Base-by-base conservation (phyloP, 2,888 invertebrate genomes). In the Fissipunctia ypsillon region DNA sequence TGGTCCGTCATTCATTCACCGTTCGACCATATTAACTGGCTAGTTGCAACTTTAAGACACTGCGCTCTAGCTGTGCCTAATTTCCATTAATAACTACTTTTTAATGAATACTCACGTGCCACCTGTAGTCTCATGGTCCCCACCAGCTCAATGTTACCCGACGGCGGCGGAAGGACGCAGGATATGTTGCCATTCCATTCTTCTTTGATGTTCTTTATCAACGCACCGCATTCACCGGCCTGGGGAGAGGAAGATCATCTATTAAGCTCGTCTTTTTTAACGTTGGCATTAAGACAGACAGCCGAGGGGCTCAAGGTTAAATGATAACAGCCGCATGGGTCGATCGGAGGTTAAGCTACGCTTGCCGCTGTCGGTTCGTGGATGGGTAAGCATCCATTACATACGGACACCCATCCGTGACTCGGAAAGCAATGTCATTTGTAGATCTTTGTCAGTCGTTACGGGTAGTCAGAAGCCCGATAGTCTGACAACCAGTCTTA, bases 211-310 rank as follows among this genome's bases (percentile, higher is more conserved):
- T 95, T 95, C 76, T 96, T 95, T 78, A 98, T 97, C 73, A 93
- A 96, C 7, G 97, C 97, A 3, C 98, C 98, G 87, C 98, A 98
- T 84, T 98, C 97, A 0, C 98, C 98, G 2, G 93, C 91, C 89
- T 97, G 94, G 1, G 96, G 91, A 45, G 9, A 41, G 56, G 61
- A 31, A 81, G 0, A 45, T 41, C n/a, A 52, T 41, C 4, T 12
- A 16, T 71, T 28, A 70, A 52, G 25, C 4, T 16, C 35, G 14
- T 22, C 22, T 1, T 31, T 43, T 43, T 41, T 41, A 3, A 3
- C 41, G 14, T 3, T 41, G 41, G 41, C 41, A 14, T 14, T 41
- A 41, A 41, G 10, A 41, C 25, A n/a, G n/a, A n/a, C 52, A 52
- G 52, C 50, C 6, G 2, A 25, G 14, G 12, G 25, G 9, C 25